Evolutionary conservation across 2,797 vertebrate genomes (phyloP).

Genomic region (Gymnopithys bicolor): DNA sequence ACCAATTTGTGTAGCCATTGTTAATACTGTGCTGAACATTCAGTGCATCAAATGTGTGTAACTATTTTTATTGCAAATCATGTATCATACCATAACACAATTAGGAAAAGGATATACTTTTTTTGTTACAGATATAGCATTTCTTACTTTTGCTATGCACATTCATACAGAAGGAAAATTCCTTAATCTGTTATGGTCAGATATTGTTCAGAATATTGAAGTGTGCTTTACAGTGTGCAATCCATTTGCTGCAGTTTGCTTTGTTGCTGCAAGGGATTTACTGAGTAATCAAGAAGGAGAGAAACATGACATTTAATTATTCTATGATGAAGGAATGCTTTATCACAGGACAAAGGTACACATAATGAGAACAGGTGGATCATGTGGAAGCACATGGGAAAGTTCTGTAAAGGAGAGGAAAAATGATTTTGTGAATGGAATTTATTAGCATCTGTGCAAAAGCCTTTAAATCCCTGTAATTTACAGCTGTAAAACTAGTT

Average conservation of each 20-base stretch:
- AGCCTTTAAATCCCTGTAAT: slow-evolving; percentile 49
- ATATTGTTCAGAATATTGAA: background rate
- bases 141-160: background rate
- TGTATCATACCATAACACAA: background rate
- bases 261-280: slow-evolving; percentile 35
- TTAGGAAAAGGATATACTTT: background rate
- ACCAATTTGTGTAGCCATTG: background rate
- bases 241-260: background rate
- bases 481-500: slow-evolving; percentile 63
- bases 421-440: slow-evolving; percentile 29
- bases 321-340: background rate
- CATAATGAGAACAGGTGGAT: slow-evolving; percentile 31
- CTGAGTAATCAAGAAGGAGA: slow-evolving; percentile 42
- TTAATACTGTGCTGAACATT: background rate
- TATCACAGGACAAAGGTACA: slow-evolving; percentile 8
- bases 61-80: background rate
- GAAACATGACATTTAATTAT: slow-evolving; percentile 50
- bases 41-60: background rate
- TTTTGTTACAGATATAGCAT: background rate
- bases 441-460: slow-evolving; percentile 65
- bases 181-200: background rate
- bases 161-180: slow-evolving; percentile 5
- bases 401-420: background rate
- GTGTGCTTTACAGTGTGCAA: background rate
- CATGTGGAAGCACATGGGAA: slow-evolving; percentile 11